Percentiles rank a stretch among this genome's conserved stretches.
phyloP scores from a whole-genome alignment of 1,140 invertebrate genomes.

The Teleogryllus occipitalis region DNA sequence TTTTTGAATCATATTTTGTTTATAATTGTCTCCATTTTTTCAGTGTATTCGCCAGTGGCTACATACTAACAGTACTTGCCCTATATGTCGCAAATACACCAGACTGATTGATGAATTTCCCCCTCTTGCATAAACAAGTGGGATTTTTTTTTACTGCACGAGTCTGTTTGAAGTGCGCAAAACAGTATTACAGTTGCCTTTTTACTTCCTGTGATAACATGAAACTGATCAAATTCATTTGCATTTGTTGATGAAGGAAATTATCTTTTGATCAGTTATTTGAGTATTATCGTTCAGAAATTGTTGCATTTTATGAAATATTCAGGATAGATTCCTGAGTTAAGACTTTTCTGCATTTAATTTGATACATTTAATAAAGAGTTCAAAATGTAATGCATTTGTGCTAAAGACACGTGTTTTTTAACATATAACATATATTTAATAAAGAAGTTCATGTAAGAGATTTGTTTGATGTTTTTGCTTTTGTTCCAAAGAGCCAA shows the following conservation, averaged over 20 bases:
- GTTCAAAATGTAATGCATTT: neutral
- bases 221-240: neutral
- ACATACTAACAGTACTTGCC: neutral
- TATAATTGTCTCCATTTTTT: neutral
- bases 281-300: neutral
- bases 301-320: neutral
- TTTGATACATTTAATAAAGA: neutral
- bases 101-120: constrained; percentile 12
- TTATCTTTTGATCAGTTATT: neutral
- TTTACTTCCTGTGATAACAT: neutral
- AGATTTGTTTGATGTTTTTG: too few relatives aligned
- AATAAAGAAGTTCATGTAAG: too few relatives aligned
- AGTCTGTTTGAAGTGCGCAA: neutral
- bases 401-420: too few relatives aligned
- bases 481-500: too few relatives aligned
- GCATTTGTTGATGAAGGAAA: neutral
- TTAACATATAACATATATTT: too few relatives aligned
- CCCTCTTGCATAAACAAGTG: neutral
- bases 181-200: neutral
- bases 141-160: neutral
- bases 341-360: neutral
- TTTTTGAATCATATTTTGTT: neutral
- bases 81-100: constrained; percentile 10
- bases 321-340: neutral
- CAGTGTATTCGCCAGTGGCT: constrained; percentile 10